phyloP scores from a whole-genome alignment of 1,140 invertebrate species.

The Bombus confusus region DNA sequence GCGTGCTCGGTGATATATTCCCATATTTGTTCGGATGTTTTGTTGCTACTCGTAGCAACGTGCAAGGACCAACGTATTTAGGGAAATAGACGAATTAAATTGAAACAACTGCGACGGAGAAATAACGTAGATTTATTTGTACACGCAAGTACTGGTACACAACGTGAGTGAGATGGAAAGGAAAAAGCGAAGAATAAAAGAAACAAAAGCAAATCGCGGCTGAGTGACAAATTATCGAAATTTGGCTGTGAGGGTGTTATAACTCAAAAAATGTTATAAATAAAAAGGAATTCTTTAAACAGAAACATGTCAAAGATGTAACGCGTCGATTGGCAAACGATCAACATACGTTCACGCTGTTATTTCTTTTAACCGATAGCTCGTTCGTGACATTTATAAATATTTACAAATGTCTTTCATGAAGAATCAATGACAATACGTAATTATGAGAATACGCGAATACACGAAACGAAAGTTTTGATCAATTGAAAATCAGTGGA shows the following conservation, averaged over 20 bases:
- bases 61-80: background rate
- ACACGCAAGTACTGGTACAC: constrained; percentile 20
- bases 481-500: background rate
- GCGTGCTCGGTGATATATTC: background rate
- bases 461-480: background rate
- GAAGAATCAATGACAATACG: background rate
- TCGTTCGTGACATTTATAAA: background rate
- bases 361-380: background rate
- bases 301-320: constrained; percentile 9
- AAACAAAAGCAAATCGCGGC: background rate
- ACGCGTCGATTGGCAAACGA: background rate
- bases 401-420: background rate
- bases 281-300: constrained; percentile 33
- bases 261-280: constrained; percentile 15
- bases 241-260: constrained; percentile 21
- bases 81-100: constrained; percentile 11
- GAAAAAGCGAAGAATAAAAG: background rate
- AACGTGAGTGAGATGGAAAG: background rate
- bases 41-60: background rate
- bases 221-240: constrained; percentile 36
- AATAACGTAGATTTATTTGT: constrained; percentile 34
- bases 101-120: background rate
- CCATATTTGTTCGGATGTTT: background rate
- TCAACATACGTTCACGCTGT: background rate
- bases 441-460: background rate